Conservation (phyloP, 2,113 vertebrate species). For the Narcine bancroftii region DNA sequence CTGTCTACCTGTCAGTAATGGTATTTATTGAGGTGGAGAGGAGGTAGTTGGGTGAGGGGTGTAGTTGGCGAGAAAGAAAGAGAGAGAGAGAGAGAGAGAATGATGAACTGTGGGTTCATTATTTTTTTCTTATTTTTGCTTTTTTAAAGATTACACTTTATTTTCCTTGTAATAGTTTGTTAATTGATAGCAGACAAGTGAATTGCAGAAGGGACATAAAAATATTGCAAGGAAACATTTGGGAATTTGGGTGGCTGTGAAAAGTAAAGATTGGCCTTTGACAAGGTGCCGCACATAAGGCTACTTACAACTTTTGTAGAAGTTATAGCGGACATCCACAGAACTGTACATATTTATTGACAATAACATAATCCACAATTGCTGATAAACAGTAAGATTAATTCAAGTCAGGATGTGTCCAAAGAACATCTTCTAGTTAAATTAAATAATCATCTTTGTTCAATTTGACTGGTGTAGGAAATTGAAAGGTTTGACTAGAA, state of each 20-base stretch:
- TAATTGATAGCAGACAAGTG: not conserved
- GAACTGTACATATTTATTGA: too few relatives aligned
- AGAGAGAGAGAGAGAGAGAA: not conserved
- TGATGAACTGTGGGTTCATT: not conserved
- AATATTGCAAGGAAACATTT: not conserved
- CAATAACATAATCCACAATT: not conserved
- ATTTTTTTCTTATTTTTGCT: too few relatives aligned
- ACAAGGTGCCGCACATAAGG: too few relatives aligned
- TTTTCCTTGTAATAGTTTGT: not conserved
- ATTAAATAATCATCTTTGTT: not conserved
- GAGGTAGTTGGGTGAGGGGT: too few relatives aligned
- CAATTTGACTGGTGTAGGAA: not conserved
- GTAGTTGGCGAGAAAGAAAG: too few relatives aligned
- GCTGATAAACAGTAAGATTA: not conserved
- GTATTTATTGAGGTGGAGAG: not conserved
- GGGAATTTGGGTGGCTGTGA: not conserved
- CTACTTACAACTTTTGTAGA: too few relatives aligned
- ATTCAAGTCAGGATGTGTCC: not conserved
- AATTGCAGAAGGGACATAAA: not conserved
- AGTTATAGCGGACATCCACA: not conserved
- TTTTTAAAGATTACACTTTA: not conserved
- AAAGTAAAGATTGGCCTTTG: not conserved
- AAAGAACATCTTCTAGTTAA: not conserved
- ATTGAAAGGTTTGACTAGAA: not conserved
- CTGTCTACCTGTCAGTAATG: not conserved